Percentiles rank a stretch among this genome's conserved stretches.
Conservation (phyloP, 2,113 vertebrate genomes). For the Actenoides lindsayi region DNA sequence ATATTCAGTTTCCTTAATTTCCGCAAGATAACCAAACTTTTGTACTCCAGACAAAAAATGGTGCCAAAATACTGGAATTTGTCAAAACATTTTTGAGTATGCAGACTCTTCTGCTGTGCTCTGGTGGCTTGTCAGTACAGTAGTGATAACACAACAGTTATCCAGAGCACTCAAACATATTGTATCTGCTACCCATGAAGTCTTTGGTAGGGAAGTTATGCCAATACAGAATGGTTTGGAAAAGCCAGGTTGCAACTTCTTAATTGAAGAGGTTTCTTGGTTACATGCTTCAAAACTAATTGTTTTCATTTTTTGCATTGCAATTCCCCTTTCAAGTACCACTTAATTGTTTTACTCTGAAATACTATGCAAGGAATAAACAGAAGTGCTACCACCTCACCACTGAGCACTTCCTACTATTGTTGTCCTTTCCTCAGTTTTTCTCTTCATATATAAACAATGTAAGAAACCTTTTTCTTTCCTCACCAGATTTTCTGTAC, state of each 20-base stretch:
- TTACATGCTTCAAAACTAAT: background rate
- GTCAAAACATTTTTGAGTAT: background rate
- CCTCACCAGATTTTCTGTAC: background rate
- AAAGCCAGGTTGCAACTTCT: background rate
- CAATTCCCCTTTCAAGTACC: background rate
- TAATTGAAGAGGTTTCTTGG: background rate
- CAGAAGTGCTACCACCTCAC: background rate
- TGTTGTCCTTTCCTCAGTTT: background rate
- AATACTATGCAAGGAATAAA: background rate
- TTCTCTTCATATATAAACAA: background rate
- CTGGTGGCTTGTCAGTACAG: background rate
- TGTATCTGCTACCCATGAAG: background rate
- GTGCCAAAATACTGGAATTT: background rate
- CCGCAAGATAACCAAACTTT: background rate
- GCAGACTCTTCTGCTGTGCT: background rate
- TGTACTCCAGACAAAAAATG: background rate
- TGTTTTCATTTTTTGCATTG: background rate
- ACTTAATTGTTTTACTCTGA: background rate
- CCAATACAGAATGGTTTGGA: background rate
- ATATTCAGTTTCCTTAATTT: background rate
- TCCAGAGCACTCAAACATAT: background rate
- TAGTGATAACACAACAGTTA: background rate
- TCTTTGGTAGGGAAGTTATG: background rate
- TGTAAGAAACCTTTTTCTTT: background rate
- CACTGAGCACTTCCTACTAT: background rate